Percentiles rank a stretch among this genome's conserved stretches.
phyloP scores from a whole-genome alignment of 2,888 invertebrate genomes.

The Pseudococcus jackbeardsleyi region DNA sequence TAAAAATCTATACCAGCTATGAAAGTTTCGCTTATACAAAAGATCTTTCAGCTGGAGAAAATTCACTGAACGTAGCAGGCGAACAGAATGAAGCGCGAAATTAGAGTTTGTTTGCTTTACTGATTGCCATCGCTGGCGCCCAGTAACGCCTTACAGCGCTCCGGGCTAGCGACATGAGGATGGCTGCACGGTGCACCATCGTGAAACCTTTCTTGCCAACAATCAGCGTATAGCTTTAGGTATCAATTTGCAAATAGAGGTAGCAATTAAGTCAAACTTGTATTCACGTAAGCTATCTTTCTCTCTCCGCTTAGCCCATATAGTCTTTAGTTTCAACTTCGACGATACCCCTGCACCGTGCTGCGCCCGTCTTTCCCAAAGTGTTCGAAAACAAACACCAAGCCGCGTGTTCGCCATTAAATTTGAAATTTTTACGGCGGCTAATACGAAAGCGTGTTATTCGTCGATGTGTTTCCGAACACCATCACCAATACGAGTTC shows the following conservation, averaged over 20 bases:
- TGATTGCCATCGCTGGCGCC: slow-evolving; percentile 65
- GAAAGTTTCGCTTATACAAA: slow-evolving; percentile 4
- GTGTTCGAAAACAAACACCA: neutral
- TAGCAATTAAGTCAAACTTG: slow-evolving; percentile 41
- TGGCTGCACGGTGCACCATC: slow-evolving; percentile 24
- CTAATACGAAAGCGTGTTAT: neutral
- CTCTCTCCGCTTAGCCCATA: neutral
- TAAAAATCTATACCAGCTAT: slow-evolving; percentile 12
- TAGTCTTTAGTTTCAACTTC: neutral
- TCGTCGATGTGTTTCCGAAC: neutral
- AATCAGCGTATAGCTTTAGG: slow-evolving; percentile 31
- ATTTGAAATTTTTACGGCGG: neutral
- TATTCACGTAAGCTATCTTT: slow-evolving; percentile 12
- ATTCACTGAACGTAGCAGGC: slow-evolving; percentile 43
- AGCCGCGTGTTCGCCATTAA: slow-evolving; percentile 1
- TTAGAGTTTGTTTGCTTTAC: slow-evolving; percentile 64
- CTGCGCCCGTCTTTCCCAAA: neutral
- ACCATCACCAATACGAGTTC: neutral
- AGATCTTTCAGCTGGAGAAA: neutral
- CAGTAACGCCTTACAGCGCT: slow-evolving; percentile 54
- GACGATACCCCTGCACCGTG: neutral
- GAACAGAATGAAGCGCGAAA: slow-evolving; percentile 62
- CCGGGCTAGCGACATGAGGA: slow-evolving; percentile 56
- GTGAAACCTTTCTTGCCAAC: slow-evolving; percentile 29
- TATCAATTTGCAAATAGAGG: slow-evolving; percentile 52